Percentiles rank a stretch among this genome's conserved stretches.
Conservation (phyloP, 2,888 invertebrate species). For the Dryomyza anilis region DNA sequence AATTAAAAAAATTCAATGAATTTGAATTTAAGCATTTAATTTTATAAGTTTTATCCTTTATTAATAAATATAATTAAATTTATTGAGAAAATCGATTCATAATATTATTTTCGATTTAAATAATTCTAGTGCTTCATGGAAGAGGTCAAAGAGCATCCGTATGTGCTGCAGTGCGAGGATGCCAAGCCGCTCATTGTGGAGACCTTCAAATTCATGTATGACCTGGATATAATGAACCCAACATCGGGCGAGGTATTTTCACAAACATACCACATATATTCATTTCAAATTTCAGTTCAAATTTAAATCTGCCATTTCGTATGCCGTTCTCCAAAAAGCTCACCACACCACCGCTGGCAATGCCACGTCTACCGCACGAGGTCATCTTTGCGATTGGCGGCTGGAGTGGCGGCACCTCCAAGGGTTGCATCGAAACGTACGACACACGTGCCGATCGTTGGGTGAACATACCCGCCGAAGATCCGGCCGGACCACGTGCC, state of each 20-base stretch:
- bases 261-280: background rate
- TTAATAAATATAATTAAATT: too few relatives aligned
- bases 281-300: conserved; percentile 31
- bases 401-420: conserved; percentile 69
- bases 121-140: conserved; percentile 82
- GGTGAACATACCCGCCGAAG: conserved; percentile 73
- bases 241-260: conserved; percentile 73
- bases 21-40: too few relatives aligned
- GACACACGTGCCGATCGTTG: conserved; percentile 89
- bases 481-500: conserved; percentile 83
- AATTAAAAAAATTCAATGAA: too few relatives aligned
- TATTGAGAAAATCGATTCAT: too few relatives aligned
- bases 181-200: conserved; percentile 89
- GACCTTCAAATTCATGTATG: conserved; percentile 88
- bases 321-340: conserved; percentile 46
- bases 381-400: conserved; percentile 85
- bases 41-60: too few relatives aligned
- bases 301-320: conserved; percentile 40
- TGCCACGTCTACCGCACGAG: conserved; percentile 85
- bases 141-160: conserved; percentile 85
- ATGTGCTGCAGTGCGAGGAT: conserved; percentile 80
- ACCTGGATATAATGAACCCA: conserved; percentile 84
- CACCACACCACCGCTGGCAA: conserved; percentile 82
- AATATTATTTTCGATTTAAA: too few relatives aligned
- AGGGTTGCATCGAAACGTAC: conserved; percentile 80